Conservation (phyloP, 2,888 invertebrate genomes). For the Xylota segnis region DNA sequence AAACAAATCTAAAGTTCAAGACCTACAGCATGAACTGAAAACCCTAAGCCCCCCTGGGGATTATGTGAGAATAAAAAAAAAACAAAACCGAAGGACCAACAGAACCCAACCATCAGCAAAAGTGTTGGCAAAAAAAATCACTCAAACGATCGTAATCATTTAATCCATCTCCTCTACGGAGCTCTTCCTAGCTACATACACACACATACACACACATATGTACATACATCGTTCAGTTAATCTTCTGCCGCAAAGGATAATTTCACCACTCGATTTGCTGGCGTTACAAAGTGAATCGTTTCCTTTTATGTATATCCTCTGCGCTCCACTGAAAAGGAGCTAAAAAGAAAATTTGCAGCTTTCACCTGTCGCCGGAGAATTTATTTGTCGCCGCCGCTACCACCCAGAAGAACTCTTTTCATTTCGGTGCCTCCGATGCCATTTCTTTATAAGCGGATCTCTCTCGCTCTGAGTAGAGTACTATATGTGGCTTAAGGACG, state of each 20-base stretch:
- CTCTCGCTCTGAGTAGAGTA: not conserved
- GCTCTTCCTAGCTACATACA: not conserved
- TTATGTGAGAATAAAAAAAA: slow-evolving; percentile 4
- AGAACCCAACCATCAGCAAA: not conserved
- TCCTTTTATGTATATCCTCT: slow-evolving; percentile 64
- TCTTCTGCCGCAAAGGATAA: slow-evolving; percentile 68
- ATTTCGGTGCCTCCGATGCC: slow-evolving; percentile 36
- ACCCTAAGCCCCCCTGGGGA: slow-evolving; percentile 1
- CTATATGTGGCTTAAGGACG: slow-evolving; percentile 61
- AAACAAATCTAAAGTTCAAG: slow-evolving; percentile 9
- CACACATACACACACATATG: slow-evolving; percentile 13
- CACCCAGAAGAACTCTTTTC: slow-evolving; percentile 39
- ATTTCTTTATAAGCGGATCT: slow-evolving; percentile 54
- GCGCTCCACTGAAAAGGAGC: slow-evolving; percentile 23
- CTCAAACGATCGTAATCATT: slow-evolving; percentile 63
- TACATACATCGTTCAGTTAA: slow-evolving; percentile 61
- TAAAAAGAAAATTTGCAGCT: slow-evolving; percentile 71
- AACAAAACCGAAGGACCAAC: slow-evolving; percentile 2
- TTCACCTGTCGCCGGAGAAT: slow-evolving; percentile 73
- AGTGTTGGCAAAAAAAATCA: slow-evolving; percentile 13
- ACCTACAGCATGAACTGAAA: slow-evolving; percentile 24
- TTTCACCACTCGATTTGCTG: slow-evolving; percentile 74
- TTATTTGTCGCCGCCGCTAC: slow-evolving; percentile 41
- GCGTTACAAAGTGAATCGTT: slow-evolving; percentile 74
- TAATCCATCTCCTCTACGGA: slow-evolving; percentile 49